Percentiles rank a stretch among this genome's conserved stretches.
These are phyloP conservation scores for Heliconius himera DNA, from an alignment of 1,140 invertebrate species.

Conservation along the genomic window DNA sequence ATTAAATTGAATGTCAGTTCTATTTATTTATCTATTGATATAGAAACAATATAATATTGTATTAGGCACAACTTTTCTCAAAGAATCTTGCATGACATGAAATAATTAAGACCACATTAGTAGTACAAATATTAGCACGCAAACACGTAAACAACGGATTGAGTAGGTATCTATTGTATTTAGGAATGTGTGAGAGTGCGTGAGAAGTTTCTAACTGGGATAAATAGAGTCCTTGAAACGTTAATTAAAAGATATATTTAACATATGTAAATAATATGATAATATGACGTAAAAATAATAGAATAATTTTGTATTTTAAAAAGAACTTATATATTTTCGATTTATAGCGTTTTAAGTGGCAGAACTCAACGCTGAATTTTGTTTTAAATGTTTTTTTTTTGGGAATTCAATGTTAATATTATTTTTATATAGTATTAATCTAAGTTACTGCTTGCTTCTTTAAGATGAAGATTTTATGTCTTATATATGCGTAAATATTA, in stretches of 20 bases:
- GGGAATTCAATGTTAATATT: too few species aligned
- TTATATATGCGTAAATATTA: too few species aligned
- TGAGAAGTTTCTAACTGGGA: neutral
- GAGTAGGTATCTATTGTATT: neutral
- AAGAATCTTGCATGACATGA: neutral
- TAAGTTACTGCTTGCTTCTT: too few species aligned
- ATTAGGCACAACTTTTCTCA: neutral
- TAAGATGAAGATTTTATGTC: too few species aligned
- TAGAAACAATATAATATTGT: neutral
- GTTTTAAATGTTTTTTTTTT: too few species aligned
- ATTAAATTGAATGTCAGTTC: too few species aligned
- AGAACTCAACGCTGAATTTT: too few species aligned
- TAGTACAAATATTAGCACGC: slow-evolving; percentile 8
- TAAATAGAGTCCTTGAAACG: neutral
- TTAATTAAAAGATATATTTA: neutral
- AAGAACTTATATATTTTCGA: too few species aligned
- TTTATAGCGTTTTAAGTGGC: too few species aligned
- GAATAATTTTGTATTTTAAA: too few species aligned
- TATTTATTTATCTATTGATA: too few species aligned
- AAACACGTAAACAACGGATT: neutral
- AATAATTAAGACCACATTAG: neutral
- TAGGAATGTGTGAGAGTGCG: neutral
- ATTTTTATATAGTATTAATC: too few species aligned
- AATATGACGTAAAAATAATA: neutral
- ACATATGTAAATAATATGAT: neutral